Evolutionary conservation across 2,113 vertebrate species (phyloP).

Genomic region (Rhipidura dahli): DNA sequence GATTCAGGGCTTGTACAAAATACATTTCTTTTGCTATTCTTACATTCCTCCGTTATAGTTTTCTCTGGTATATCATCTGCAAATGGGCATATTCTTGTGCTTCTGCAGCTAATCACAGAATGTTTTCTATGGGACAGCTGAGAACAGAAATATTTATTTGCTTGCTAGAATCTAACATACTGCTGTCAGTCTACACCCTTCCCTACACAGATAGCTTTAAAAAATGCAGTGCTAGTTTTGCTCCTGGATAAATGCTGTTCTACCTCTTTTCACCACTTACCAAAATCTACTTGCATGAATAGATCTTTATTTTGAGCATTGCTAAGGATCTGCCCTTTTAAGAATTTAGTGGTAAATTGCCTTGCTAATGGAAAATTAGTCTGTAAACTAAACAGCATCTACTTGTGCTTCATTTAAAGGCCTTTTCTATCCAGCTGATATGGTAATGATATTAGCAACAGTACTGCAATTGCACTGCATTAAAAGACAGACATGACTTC

Average conservation of each 20-base stretch:
- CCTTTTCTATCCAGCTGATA: background rate
- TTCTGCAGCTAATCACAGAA: background rate
- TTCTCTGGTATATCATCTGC: background rate
- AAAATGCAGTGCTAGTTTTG: background rate
- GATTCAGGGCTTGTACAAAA: background rate
- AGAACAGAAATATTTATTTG: background rate
- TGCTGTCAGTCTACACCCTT: background rate
- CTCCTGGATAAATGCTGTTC: background rate
- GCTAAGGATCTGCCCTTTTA: background rate
- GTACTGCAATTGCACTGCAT: background rate
- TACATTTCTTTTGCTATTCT: background rate
- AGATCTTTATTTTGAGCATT: background rate
- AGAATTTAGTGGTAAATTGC: background rate
- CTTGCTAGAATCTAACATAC: background rate
- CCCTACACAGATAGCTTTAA: background rate
- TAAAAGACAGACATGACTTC: background rate
- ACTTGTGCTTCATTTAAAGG: slow-evolving; percentile 19
- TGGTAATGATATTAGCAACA: background rate
- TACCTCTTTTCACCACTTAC: background rate
- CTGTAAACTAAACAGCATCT: background rate
- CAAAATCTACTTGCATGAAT: background rate
- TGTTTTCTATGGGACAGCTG: background rate
- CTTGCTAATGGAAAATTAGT: slow-evolving; percentile 4
- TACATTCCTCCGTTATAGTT: background rate
- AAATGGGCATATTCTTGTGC: background rate